Evolutionary conservation across 2,797 vertebrate species (phyloP), one percentile per base, ranked within the genome.

Genomic region (Anguilla obscura): DNA sequence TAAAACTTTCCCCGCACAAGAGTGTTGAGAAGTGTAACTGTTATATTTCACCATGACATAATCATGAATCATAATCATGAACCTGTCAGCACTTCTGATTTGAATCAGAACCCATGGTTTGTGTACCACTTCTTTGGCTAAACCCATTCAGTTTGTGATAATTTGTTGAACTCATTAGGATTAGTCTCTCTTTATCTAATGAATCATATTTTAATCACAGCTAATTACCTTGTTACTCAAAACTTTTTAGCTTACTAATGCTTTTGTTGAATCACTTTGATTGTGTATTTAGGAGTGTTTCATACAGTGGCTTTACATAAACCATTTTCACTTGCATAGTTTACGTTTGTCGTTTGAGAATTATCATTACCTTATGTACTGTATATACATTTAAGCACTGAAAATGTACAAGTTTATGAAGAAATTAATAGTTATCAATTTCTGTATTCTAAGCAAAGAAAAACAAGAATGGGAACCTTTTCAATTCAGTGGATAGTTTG

Each of bases 51-150:
- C n/a, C 21, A 69, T 66, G n/a, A 6, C 24, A 71, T 3, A 71
- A n/a, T 71, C 69, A 71, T 71, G n/a, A 30, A 33, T 71, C 69
- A 71, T 33, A 71, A 71, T 71, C 69, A 71, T 71, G 69, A 71
- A 9, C 69, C 69, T 69, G 63, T 69, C 63, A n/a, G 27, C 33
- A 14, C 27, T n/a, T 33, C 69, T 27, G 27, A 71, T 30, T 71
- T 71, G 0, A 10, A 33, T 30, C 69, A n/a, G 69, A n/a, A 71
- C 66, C 27, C 27, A 10, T 30, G 66, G n/a, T 30, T 71, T 30
- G n/a, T 33, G 27, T 8, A 71, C 27, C 69, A 71, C 27, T 71
- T 27, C 60, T 66, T 8, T n/a, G n/a, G 60, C 60, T 66, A 66
- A 66, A 66, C 24, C 60, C 60, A n/a, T 66, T 66, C 60, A 66